These are phyloP conservation scores for Ylistrum balloti DNA, from an alignment of 1,140 invertebrate species.

Conservation along the genomic window DNA sequence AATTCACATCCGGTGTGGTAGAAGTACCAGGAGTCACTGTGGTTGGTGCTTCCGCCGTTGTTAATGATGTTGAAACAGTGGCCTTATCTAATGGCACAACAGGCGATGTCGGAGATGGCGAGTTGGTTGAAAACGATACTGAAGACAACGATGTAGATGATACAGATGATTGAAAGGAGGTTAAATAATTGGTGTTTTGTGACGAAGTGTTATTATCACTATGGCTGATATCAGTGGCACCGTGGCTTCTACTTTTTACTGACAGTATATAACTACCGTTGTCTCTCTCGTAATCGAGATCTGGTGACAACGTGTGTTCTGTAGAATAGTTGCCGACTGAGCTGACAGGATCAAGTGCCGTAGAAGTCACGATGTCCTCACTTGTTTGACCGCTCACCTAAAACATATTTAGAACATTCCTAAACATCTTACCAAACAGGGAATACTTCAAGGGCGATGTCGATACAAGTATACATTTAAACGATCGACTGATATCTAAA, in stretches of 20 bases:
- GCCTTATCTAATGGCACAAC: background rate
- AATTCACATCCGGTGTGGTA: background rate
- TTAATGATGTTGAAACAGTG: background rate
- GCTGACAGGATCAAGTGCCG: background rate
- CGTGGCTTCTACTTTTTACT: background rate
- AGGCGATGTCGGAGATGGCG: background rate
- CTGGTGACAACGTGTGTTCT: background rate
- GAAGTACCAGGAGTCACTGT: background rate
- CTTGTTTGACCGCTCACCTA: background rate
- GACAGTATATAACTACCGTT: background rate
- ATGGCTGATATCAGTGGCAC: background rate
- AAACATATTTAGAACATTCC: conserved; percentile 15
- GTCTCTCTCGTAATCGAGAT: background rate
- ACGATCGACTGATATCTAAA: background rate
- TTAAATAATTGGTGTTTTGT: background rate
- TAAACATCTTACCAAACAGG: background rate
- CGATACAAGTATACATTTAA: conserved; percentile 2
- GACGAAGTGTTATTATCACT: background rate
- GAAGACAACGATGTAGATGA: background rate
- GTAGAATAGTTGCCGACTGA: background rate
- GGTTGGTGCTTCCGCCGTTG: background rate
- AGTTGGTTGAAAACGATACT: background rate
- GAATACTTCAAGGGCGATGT: background rate
- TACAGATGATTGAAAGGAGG: background rate
- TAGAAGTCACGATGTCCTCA: background rate